Evolutionary conservation across 2,888 invertebrate species (phyloP), one percentile per base, ranked within the genome.

Genomic region (Orthonevra nobilis): DNA sequence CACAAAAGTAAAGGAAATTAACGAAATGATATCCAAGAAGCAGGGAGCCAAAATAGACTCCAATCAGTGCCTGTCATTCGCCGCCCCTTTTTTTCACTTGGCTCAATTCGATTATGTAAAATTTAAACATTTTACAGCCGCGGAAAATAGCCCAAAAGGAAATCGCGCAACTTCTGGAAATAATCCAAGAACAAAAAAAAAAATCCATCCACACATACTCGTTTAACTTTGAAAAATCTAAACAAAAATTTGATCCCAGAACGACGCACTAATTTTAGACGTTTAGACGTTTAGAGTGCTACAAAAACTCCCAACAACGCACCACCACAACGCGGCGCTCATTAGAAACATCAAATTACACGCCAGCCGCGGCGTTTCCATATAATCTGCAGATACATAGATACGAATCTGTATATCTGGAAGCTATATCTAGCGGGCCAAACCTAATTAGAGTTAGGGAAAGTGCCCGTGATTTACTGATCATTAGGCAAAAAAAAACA

Each of bases 121-220:
- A 50, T 28, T 20, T 50, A 60, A 34, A 58, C 40, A 17, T 50
- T n/a, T 68, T 58, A 68, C 58, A 48, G 34, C 6, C 30, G 40
- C 46, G 17, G 9, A 30, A 4, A 20, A 20, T n/a, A 19, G 23
- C 19, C 12, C 15, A 38, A 38, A 46, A 58, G 50, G 34, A 46
- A 58, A 77, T 64, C 63, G 36, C 52, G 63, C 48, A 64, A 77
- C 38, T 77, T 64, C 58, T 70, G 75, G 75, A 70, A 75, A 70
- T 44, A 70, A 58, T 77, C 75, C 75, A 60, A 34, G 14, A 23
- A 15, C 14, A n/a, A 32, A 44, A 46, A 44, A 23, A 42, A 58
- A 48, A 58, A 34, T 30, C 48, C 23, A 23, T 23, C 5, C 23
- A n/a, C n/a, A n/a, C n/a, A n/a, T n/a, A n/a, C n/a, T n/a, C n/a